Evolutionary conservation across 2,888 invertebrate species (phyloP), one percentile per base, ranked within the genome.

Genomic region (Dasysyrphus tricinctus): DNA sequence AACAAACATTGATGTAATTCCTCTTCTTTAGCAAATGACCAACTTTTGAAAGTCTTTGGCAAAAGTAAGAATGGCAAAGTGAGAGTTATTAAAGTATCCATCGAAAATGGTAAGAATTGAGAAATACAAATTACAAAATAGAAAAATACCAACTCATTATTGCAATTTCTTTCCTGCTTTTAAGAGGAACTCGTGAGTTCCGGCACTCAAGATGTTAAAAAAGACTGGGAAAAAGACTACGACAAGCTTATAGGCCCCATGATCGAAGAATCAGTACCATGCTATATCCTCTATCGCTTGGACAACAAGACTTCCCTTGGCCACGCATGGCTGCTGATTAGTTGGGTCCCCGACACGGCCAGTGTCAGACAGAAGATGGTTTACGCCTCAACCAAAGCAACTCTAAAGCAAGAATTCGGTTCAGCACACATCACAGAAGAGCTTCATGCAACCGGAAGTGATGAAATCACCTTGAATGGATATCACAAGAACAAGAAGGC

Each of bases 361-460:
- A 95, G 97, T 0, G 96, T 99, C 5, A 94, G 99, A 78, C 89
- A 90, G 39, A 99, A 99, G 93, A 99, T 99, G 99, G 93, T 99
- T 73, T 98, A 98, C 90, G 99, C 99, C 0, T 98, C 98, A 0
- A 99, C 99, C 0, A 98, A 98, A 93, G 98, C 99, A 0, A 99
- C 99, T 0, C 93, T 99, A 37, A 99, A 99, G 92, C 96, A 96
- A 90, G 98, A 99, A 92, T 99, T 99, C 93, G 99, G 99, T 0
- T 96, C 97, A 6, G 96, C 97, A 0, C 97, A 97, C 90, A 98
- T 99, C 80, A 97, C 97, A 90, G 97, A 98, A 92, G 99, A 99
- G 93, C 93, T 98, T 89, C 98, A 98, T 93, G 98, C 97, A 34
- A 98, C 98, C 14, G 93, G 93, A 0, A 91, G 97, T 94, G 96